Evolutionary conservation across 2,113 vertebrate species (phyloP), one percentile per base, ranked within the genome.

Genomic region (Emydocephalus ijimae): DNA sequence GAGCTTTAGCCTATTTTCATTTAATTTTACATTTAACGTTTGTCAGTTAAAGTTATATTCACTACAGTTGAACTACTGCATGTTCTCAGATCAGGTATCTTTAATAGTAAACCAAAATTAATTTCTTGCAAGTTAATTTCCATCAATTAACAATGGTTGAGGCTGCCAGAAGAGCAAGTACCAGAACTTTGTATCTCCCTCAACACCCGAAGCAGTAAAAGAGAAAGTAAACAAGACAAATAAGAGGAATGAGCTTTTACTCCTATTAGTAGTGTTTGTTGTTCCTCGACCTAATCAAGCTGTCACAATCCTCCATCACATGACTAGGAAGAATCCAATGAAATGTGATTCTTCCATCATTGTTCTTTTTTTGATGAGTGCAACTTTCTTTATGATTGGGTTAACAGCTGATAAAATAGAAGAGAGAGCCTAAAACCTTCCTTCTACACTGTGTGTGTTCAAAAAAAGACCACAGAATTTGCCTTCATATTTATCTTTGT

Each of bases 211-310:
- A 69, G 2, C 0, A 1, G 29, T 69, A 69, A 69, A 69, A 69
- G 29, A 69, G 64, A 69, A 69, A 34, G 64, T 69, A 69, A 69
- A 34, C 29, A 69, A n/a, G 29, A 69, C 1, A 0, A 34, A 34
- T 11, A 64, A n/a, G 29, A 69, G 14, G 64, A 69, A 69, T 34
- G 26, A 88, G n/a, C 9, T 87, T 34, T 57, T 64, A 29, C 92
- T 93, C 88, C 10, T 1, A 94, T 94, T 89, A 92, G 87, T n/a
- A 90, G 93, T 94, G 92, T 6, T 39, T 93, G 11, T 61, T 64
- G 43, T 34, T 85, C 90, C 61, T 29, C 81, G 92, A 45, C 5
- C 34, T 81, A 92, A 57, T 54, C 86, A 94, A 11, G 52, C 29
- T 43, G 89, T 29, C 10, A 48, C 0, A 8, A 29, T 91, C 0